Evolutionary conservation across 2,797 vertebrate genomes (phyloP).

Genomic region (Spizella passerina): DNA sequence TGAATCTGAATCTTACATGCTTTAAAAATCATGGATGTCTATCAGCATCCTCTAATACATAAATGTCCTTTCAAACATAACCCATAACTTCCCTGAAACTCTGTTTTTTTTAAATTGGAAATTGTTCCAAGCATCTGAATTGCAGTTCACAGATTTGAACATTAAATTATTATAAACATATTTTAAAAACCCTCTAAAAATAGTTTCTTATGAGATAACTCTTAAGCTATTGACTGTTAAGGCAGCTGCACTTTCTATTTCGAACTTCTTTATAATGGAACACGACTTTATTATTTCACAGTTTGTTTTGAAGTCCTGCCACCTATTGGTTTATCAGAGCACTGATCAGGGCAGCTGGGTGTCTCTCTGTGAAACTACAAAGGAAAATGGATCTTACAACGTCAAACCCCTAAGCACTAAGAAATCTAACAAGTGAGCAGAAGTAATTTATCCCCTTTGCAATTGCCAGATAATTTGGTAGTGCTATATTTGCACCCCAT

Average conservation of each 20-base stretch:
- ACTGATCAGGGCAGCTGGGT: background rate
- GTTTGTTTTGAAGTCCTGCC: slow-evolving; percentile 61
- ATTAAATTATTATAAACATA: background rate
- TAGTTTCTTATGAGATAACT: background rate
- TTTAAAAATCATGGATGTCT: background rate
- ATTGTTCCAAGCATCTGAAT: background rate
- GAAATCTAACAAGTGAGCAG: background rate
- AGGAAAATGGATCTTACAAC: background rate
- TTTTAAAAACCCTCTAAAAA: background rate
- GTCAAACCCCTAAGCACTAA: background rate
- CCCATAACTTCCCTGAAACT: background rate
- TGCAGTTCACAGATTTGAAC: background rate
- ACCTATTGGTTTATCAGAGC: slow-evolving; percentile 48
- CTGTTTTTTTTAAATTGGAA: background rate
- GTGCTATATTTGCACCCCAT: background rate
- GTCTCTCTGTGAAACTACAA: background rate
- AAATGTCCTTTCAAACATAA: background rate
- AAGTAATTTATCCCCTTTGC: background rate
- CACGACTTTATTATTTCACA: background rate
- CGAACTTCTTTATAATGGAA: background rate
- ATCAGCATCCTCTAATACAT: background rate
- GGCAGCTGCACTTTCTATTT: background rate
- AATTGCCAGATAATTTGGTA: background rate
- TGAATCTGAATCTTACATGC: background rate
- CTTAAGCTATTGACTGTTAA: background rate